phyloP scores from a whole-genome alignment of 2,113 vertebrate genomes.

The Poeciliopsis turrubarensis region DNA sequence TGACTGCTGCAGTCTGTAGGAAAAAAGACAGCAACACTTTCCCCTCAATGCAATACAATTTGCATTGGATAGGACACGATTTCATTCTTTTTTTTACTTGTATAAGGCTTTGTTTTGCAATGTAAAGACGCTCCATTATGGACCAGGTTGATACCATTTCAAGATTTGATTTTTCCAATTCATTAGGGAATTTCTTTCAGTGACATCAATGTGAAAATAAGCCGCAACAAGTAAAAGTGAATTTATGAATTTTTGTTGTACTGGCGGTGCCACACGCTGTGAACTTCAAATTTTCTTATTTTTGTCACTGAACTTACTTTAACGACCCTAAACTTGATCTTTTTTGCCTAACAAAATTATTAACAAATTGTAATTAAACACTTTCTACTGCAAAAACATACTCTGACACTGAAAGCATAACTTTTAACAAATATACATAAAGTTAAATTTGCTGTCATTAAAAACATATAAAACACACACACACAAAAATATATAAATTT shows the following conservation, averaged over 20 bases:
- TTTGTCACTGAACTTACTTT: background rate
- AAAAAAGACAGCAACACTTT: background rate
- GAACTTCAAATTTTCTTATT: no score
- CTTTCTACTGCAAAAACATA: background rate
- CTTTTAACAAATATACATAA: no score
- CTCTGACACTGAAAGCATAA: background rate
- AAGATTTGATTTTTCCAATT: no score
- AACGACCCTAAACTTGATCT: background rate
- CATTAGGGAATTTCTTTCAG: no score
- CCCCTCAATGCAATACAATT: background rate
- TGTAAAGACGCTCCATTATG: no score
- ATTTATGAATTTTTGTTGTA: background rate
- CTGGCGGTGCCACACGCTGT: background rate
- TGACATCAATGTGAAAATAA: background rate
- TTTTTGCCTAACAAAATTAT: background rate
- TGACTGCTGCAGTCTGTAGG: background rate
- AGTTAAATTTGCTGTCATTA: slow-evolving; percentile 8
- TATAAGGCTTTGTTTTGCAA: no score
- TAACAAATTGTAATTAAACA: background rate
- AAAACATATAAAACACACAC: slow-evolving; percentile 22
- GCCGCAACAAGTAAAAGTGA: no score
- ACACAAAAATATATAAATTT: background rate
- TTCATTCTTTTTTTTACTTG: no score
- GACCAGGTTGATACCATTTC: no score
- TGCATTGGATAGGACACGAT: background rate